Conservation (phyloP, 2,797 vertebrate genomes). For the Diceros bicornis region DNA sequence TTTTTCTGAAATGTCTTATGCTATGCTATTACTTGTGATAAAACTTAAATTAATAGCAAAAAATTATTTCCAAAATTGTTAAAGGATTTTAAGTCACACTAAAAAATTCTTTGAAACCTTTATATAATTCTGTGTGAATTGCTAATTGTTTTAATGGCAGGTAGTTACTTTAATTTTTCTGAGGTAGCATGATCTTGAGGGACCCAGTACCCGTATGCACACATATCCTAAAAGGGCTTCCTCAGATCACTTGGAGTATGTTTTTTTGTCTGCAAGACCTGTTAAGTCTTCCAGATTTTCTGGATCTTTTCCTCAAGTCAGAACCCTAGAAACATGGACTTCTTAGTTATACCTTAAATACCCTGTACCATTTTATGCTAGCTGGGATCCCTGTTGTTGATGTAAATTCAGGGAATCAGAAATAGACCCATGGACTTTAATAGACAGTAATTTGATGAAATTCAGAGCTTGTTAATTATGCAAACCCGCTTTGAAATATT, state of each 20-base stretch:
- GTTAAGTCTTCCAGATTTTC: conserved; percentile 19
- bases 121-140: neutral
- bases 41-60: neutral
- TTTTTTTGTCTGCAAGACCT: neutral
- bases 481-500: neutral
- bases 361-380: neutral
- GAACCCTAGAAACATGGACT: neutral
- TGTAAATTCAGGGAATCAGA: neutral
- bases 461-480: neutral
- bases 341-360: neutral
- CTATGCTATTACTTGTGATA: neutral
- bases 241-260: neutral
- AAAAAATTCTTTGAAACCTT: neutral
- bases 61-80: conserved; percentile 37
- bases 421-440: neutral
- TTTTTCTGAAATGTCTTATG: neutral
- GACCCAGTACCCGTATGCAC: neutral
- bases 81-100: conserved; percentile 20
- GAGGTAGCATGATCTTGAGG: neutral
- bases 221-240: neutral
- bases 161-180: neutral
- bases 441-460: neutral
- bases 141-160: neutral
- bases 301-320: conserved; percentile 45
- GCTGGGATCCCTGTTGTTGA: neutral